Conservation (phyloP, 2,113 vertebrate species). For the Lophura nycthemera region DNA sequence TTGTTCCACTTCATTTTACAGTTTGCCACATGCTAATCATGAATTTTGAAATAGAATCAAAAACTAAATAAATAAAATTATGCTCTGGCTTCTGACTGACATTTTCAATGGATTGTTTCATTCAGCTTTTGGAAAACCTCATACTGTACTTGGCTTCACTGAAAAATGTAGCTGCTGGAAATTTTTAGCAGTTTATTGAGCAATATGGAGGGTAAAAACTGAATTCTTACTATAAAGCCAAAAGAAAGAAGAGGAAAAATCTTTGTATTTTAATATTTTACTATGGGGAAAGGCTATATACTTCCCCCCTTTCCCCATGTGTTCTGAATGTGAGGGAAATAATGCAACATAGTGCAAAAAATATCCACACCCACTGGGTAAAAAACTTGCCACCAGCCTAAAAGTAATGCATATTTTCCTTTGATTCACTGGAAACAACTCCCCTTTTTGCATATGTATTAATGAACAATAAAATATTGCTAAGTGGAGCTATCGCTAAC, state of each 20-base stretch:
- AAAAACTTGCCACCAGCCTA: not conserved
- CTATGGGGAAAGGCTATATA: not conserved
- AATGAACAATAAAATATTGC: not conserved
- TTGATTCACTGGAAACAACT: not conserved
- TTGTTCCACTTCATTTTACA: constrained; percentile 65
- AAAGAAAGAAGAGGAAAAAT: not conserved
- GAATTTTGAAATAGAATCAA: constrained; percentile 43
- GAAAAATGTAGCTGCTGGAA: constrained; percentile 38
- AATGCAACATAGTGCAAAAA: not conserved
- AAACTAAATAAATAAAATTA: constrained; percentile 63
- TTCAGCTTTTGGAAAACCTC: constrained; percentile 61
- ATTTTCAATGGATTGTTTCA: constrained; percentile 61
- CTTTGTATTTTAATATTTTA: not conserved
- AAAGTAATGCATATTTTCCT: not conserved
- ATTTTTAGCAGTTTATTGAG: constrained; percentile 33
- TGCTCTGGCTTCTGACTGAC: constrained; percentile 58
- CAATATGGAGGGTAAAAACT: not conserved
- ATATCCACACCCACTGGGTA: not conserved
- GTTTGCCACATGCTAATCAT: constrained; percentile 61
- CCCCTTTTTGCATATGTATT: not conserved
- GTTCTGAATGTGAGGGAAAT: rapidly evolving
- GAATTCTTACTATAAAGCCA: not conserved
- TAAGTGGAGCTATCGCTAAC: not conserved
- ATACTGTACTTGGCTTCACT: constrained; percentile 1
- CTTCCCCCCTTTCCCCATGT: not conserved